Evolutionary conservation across 2,797 vertebrate genomes (phyloP).

Genomic region (Melopsittacus undulatus): DNA sequence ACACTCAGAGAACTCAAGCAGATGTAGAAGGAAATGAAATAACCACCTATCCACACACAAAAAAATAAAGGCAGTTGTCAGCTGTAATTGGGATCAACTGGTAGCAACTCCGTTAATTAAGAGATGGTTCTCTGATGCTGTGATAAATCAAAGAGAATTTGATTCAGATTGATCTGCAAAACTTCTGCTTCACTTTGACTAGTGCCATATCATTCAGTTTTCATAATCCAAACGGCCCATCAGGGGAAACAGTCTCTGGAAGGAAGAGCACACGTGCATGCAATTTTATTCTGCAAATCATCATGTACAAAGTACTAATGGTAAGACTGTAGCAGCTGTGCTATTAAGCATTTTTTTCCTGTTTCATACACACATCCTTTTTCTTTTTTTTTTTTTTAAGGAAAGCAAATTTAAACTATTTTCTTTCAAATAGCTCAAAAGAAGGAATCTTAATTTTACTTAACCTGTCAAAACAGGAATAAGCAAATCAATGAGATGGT

Average conservation of each 20-base stretch:
- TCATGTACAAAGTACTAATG: not conserved
- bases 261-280: not conserved
- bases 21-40: not conserved
- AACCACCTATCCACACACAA: not conserved
- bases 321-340: not conserved
- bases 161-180: not conserved
- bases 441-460: not conserved
- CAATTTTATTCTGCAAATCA: fast-evolving
- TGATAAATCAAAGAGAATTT: not conserved
- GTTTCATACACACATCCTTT: not conserved
- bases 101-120: not conserved
- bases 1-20: not conserved
- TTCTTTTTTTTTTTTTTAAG: not conserved
- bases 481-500: not conserved
- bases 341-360: not conserved
- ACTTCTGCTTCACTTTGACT: not conserved
- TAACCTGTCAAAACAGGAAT: not conserved
- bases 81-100: not conserved
- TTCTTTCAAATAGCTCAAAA: not conserved
- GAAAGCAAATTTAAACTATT: not conserved
- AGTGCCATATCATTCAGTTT: not conserved
- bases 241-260: not conserved
- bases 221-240: not conserved
- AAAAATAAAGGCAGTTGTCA: not conserved
- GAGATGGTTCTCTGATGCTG: not conserved